Conservation (phyloP, 2,888 invertebrate genomes). For the Vannuccia rotundouncinata region DNA sequence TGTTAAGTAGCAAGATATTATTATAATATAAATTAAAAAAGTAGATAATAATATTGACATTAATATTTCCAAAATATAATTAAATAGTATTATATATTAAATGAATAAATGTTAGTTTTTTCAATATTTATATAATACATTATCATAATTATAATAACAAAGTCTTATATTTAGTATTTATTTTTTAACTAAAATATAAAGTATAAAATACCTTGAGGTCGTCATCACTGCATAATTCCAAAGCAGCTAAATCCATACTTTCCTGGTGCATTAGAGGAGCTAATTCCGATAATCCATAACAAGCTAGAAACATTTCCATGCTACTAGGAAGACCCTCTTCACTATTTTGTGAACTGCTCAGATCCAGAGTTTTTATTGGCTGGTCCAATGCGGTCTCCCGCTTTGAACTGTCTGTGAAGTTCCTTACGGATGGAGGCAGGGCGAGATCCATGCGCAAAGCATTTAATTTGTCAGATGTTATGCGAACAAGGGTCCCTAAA, state of each 20-base stretch:
- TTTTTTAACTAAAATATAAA: not conserved
- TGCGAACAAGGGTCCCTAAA: not conserved
- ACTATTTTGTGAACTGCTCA: not conserved
- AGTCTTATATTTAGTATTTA: not conserved
- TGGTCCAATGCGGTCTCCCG: not conserved
- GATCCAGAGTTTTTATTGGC: not conserved
- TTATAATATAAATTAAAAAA: too few relatives aligned
- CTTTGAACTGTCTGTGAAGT: not conserved
- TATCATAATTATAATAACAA: not conserved
- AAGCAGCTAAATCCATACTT: not conserved
- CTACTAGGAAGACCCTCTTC: not conserved
- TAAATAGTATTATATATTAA: too few relatives aligned
- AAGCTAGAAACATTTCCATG: not conserved
- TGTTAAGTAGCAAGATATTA: too few relatives aligned
- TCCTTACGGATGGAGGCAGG: not conserved
- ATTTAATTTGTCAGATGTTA: not conserved
- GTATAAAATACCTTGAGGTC: not conserved
- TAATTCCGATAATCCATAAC: not conserved
- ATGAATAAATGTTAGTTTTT: not conserved
- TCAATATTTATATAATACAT: not conserved
- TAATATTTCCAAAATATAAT: too few relatives aligned
- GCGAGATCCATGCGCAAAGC: not conserved
- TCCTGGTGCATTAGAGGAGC: not conserved
- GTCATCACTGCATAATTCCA: not conserved
- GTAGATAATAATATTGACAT: too few relatives aligned